Evolutionary conservation across 2,113 vertebrate genomes (phyloP).

Genomic region (Natator depressus): DNA sequence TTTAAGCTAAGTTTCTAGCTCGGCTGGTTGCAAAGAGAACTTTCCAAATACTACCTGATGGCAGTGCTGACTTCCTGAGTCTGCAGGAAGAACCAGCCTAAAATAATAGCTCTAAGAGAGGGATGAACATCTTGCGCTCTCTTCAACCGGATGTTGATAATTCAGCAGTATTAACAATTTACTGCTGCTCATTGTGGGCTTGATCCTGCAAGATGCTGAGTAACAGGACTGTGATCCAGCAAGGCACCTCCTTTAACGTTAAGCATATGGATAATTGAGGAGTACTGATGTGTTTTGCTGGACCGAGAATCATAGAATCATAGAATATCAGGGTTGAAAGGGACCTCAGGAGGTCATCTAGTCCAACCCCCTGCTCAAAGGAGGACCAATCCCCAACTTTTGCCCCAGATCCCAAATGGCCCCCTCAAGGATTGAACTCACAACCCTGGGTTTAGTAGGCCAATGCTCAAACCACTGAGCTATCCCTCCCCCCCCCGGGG

Average conservation of each 20-base stretch:
- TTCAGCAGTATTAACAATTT: background rate
- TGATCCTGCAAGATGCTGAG: background rate
- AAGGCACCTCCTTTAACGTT: background rate
- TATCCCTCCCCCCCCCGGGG: background rate
- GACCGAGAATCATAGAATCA: no score
- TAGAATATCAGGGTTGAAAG: no score
- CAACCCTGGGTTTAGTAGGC: no score
- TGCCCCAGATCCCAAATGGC: no score
- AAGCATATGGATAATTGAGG: background rate
- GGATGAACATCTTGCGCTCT: background rate
- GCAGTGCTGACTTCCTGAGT: background rate
- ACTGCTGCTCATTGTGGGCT: rapidly evolving
- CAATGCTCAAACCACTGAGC: no score
- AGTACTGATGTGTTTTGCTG: background rate
- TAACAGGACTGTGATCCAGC: background rate
- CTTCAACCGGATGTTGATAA: background rate
- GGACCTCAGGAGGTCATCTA: no score
- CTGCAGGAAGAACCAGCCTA: background rate
- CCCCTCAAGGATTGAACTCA: no score
- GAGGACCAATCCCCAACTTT: no score
- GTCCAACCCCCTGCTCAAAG: no score
- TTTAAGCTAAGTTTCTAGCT: background rate
- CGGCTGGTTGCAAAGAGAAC: background rate
- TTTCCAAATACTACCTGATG: background rate
- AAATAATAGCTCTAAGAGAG: background rate